Base-by-base conservation (phyloP, 1,140 invertebrate genomes). In the Micrasema minimum region DNA sequence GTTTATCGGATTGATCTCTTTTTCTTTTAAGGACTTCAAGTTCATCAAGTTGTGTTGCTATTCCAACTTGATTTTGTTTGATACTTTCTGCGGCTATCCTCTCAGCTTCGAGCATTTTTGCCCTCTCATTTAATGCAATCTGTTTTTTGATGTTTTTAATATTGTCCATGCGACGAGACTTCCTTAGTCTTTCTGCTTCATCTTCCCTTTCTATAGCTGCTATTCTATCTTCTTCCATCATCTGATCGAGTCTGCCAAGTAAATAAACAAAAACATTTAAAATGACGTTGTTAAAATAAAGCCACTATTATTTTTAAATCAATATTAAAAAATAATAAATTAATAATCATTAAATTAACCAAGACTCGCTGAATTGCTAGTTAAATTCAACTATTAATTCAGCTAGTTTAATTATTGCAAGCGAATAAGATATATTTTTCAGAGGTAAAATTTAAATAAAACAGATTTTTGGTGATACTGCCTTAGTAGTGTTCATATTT, bases 31-130 rank as follows among this genome's bases (percentile, higher is more conserved):
- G 75, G 53, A 80, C 80, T 61, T 81, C 80, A 3, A 80, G 79
- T 55, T 85, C 83, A 59, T 83, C 81, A 9, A 82, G 80, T 73
- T 82, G 80, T 78, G 83, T 81, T 5, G 81, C 82, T 38, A 83
- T 81, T 72, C 81, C 83, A 10, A 80, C 78, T 66, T 83, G 81
- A 75, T 89, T 90, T 46, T 88, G 83, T 35, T 86, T 79, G 16
- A 87, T 84, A 31, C 87, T 87, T 77, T 92, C 90, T 75, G 91
- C 89, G 72, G 89, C 86, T 41, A 87, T 88, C 9, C 83, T 82
- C 74, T 91, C 87, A 0, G 88, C 88, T 77, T 90, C 87, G 72
- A 90, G 79, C 41, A 90, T 77, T 80, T 81, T 84, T 7, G 80
- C 78, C 22, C 77, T 79, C 22, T 84, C 82, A 22, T 82, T 81